Evolutionary conservation across 2,888 invertebrate species (phyloP).

Genomic region (Disparrhopalites patrizii): DNA sequence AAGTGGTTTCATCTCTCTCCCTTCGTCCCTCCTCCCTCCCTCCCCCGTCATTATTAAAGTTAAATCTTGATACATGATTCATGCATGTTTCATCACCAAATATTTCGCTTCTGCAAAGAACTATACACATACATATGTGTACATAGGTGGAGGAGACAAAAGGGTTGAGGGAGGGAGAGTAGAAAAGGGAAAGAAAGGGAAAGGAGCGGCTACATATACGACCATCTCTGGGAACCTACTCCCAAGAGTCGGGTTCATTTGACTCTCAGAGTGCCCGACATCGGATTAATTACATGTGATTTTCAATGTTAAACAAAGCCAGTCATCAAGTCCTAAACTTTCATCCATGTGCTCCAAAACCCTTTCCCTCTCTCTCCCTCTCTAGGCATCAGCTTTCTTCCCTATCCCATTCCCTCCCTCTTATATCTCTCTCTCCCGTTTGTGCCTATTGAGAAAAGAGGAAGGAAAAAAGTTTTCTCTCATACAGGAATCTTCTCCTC

Average conservation of each 20-base stretch:
- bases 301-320: conserved; percentile 38
- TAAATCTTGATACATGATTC: conserved; percentile 26
- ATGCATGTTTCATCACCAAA: conserved; percentile 32
- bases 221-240: no score
- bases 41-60: conserved; percentile 23
- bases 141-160: conserved; percentile 10
- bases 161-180: background rate
- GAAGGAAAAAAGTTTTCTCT: no score
- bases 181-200: conserved; percentile 14
- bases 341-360: background rate
- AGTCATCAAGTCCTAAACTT: conserved; percentile 30
- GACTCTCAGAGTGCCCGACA: conserved; percentile 32
- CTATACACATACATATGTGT: no score
- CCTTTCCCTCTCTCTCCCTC: conserved; percentile 12
- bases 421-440: conserved; percentile 11
- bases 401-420: conserved; percentile 1
- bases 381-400: conserved; percentile 11
- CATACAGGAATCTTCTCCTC: no score
- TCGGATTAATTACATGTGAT: conserved; percentile 42
- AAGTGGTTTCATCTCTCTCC: conserved; percentile 14
- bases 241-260: conserved; percentile 30
- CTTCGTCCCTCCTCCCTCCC: background rate
- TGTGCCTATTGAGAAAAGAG: no score
- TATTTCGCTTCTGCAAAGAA: background rate
- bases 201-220: no score